These are phyloP conservation scores for Cephus rjabovi DNA, from an alignment of 2,888 invertebrate species.

Conservation along the genomic window DNA sequence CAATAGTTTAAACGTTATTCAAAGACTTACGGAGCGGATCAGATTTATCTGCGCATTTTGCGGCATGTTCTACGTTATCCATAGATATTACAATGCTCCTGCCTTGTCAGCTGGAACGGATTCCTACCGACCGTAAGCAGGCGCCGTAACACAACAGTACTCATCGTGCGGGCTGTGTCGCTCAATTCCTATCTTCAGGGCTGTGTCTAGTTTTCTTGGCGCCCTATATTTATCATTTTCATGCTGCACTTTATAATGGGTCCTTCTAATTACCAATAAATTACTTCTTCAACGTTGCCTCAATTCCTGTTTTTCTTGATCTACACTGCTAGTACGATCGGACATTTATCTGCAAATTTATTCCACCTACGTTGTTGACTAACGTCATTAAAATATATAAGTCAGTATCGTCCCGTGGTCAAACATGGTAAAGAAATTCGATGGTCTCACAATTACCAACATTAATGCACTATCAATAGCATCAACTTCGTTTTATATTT, in stretches of 20 bases:
- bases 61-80: neutral
- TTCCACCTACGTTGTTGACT: neutral
- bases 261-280: no score
- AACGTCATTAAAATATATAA: neutral
- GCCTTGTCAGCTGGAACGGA: slow-evolving; percentile 37
- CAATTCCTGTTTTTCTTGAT: neutral
- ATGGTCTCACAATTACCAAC: neutral
- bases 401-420: neutral
- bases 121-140: slow-evolving; percentile 27
- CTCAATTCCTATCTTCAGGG: slow-evolving; percentile 35
- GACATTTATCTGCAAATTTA: neutral
- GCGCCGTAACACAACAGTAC: slow-evolving; percentile 28
- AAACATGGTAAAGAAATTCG: neutral
- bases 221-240: slow-evolving; percentile 22
- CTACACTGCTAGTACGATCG: neutral
- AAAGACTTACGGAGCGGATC: neutral
- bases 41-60: neutral
- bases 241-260: neutral
- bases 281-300: neutral
- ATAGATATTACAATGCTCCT: slow-evolving; percentile 23
- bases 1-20: neutral
- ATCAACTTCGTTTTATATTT: neutral
- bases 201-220: slow-evolving; percentile 26
- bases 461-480: no score
- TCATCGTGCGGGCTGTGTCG: slow-evolving; percentile 33